Conservation (phyloP, 2,797 vertebrate species). For the Leucoraja ocellata region DNA sequence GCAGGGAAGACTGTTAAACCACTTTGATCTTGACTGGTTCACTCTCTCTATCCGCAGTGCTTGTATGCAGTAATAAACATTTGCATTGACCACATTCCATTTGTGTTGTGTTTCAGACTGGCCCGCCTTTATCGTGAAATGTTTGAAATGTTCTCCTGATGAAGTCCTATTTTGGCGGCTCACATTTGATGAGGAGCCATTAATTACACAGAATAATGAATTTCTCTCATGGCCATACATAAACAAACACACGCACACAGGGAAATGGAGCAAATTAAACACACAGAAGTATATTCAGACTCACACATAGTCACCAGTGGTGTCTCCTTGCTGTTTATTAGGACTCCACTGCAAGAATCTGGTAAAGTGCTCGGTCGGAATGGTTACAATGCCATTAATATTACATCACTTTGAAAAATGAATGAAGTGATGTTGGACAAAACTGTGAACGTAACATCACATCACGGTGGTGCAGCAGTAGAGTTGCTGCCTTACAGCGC, state of each 20-base stretch:
- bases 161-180: not conserved
- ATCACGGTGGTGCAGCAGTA: no score
- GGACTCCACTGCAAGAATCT: not conserved
- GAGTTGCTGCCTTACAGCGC: no score
- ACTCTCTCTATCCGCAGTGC: no score
- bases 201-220: not conserved
- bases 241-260: not conserved
- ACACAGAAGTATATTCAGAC: not conserved
- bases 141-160: not conserved
- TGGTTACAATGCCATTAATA: not conserved
- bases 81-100: no score
- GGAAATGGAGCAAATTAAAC: no score
- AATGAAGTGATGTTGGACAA: not conserved
- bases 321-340: not conserved
- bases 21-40: no score
- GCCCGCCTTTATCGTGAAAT: not conserved
- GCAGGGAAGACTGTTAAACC: no score
- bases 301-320: not conserved
- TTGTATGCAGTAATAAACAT: no score
- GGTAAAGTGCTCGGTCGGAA: not conserved
- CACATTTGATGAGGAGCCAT: not conserved
- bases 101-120: not conserved
- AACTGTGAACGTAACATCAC: not conserved
- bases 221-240: not conserved
- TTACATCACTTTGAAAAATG: slow-evolving; percentile 5